A percentile compares a stretch with the other conserved stretches of the same genome.
Conservation (phyloP, 1,140 invertebrate species). For the Ganaspis sp. region DNA sequence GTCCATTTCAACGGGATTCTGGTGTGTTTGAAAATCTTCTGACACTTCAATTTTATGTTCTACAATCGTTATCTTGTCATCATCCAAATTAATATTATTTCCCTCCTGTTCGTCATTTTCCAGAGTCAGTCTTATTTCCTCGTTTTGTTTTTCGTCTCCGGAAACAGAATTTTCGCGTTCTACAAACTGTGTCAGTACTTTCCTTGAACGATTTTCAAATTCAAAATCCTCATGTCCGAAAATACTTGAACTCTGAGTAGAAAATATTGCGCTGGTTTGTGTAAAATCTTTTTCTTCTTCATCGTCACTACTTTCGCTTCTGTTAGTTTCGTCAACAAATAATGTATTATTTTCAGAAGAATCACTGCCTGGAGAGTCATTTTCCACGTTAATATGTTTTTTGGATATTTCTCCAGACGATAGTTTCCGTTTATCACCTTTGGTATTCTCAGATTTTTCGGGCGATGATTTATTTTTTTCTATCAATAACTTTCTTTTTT, state of each 20-base stretch:
- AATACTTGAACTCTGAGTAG: not conserved
- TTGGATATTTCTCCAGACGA: too few relatives aligned
- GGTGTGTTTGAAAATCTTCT: too few relatives aligned
- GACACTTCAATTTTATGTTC: not conserved
- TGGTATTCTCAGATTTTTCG: not conserved
- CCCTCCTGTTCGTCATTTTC: not conserved
- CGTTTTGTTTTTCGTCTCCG: not conserved
- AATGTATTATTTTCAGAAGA: not conserved
- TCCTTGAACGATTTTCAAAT: not conserved
- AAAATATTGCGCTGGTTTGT: too few relatives aligned
- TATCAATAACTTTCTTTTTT: too few relatives aligned
- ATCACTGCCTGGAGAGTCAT: not conserved
- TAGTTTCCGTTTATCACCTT: too few relatives aligned
- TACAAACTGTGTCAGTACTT: conserved; percentile 4
- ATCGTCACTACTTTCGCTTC: not conserved
- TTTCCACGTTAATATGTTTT: not conserved
- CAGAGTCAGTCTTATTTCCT: not conserved
- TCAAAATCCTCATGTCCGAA: not conserved
- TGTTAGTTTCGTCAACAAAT: not conserved
- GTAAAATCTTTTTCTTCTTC: not conserved
- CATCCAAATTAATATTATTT: not conserved
- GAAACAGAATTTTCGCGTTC: not conserved
- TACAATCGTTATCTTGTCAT: too few relatives aligned
- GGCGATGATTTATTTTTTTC: not conserved
- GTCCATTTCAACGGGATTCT: too few relatives aligned